phyloP scores from a whole-genome alignment of 2,797 vertebrate species.

The Falco rusticolus region DNA sequence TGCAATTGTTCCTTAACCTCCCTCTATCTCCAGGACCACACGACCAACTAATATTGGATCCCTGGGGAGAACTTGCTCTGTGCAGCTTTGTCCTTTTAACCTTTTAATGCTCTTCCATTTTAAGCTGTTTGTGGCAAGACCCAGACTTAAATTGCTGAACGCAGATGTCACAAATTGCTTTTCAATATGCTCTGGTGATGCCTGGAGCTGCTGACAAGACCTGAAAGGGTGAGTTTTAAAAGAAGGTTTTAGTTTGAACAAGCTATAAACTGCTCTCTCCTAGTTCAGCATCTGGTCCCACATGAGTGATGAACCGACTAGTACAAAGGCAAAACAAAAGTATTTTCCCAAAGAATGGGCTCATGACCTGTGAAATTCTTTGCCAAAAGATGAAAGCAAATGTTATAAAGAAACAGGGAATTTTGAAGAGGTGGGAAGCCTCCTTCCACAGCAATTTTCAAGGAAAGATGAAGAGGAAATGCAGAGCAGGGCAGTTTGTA shows the following conservation, averaged over 20 bases:
- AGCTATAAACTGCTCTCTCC: constrained; percentile 51
- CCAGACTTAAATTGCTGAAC: constrained; percentile 29
- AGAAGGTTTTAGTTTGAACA: constrained; percentile 19
- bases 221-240: constrained; percentile 38
- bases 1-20: constrained; percentile 35
- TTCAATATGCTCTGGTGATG: constrained; percentile 51
- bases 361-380: neutral
- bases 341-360: neutral
- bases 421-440: neutral
- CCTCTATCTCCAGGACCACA: neutral
- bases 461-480: neutral
- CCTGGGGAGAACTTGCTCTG: constrained; percentile 7
- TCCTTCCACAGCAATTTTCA: neutral
- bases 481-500: neutral
- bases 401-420: neutral
- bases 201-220: constrained; percentile 56
- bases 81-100: constrained; percentile 53
- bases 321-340: constrained; percentile 19
- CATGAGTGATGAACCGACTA: constrained; percentile 16
- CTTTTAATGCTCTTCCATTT: constrained; percentile 47
- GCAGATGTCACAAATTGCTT: constrained; percentile 67
- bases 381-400: constrained; percentile 27
- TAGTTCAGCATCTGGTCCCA: constrained; percentile 41
- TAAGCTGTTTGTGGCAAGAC: constrained; percentile 37
- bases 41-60: neutral